A percentile compares a stretch with the other conserved stretches of the same genome.
Evolutionary conservation across 2,797 vertebrate genomes (phyloP).

Genomic region (Pteronotus mesoamericanus): DNA sequence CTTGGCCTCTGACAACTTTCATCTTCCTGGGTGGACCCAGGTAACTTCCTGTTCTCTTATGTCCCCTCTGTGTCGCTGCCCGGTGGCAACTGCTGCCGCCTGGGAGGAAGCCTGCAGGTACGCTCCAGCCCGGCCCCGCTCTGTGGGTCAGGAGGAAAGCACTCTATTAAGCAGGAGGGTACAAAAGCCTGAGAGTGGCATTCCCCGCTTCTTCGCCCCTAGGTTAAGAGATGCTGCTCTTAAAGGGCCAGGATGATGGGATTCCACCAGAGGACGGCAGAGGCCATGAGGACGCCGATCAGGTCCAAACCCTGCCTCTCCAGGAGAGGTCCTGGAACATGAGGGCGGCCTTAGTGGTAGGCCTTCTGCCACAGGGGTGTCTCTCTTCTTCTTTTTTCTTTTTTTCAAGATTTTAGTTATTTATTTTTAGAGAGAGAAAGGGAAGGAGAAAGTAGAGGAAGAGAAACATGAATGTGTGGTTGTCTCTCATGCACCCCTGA

Average conservation of each 20-base stretch:
- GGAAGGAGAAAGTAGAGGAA: no score
- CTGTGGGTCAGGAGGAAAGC: background rate
- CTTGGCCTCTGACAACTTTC: background rate
- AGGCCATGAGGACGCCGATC: background rate
- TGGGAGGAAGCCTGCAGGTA: no score
- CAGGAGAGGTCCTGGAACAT: fast-evolving
- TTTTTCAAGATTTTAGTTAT: no score
- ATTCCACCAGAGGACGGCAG: background rate
- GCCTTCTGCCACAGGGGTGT: background rate
- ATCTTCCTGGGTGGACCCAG: background rate
- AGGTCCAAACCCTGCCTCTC: background rate
- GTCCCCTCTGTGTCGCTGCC: background rate
- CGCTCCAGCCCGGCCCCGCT: background rate
- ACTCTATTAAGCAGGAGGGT: background rate
- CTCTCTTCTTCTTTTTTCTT: no score
- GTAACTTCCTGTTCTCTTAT: background rate
- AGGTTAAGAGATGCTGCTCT: background rate
- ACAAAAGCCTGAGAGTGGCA: background rate
- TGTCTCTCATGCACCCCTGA: no score
- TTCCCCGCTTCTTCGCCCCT: background rate
- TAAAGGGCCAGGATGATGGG: background rate
- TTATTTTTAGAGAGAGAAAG: no score
- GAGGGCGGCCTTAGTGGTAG: background rate
- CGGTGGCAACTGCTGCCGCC: background rate
- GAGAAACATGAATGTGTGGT: no score